Evolutionary conservation across 2,113 vertebrate genomes (phyloP), one percentile per base, ranked within the genome.

Genomic region (Oriolus oriolus): DNA sequence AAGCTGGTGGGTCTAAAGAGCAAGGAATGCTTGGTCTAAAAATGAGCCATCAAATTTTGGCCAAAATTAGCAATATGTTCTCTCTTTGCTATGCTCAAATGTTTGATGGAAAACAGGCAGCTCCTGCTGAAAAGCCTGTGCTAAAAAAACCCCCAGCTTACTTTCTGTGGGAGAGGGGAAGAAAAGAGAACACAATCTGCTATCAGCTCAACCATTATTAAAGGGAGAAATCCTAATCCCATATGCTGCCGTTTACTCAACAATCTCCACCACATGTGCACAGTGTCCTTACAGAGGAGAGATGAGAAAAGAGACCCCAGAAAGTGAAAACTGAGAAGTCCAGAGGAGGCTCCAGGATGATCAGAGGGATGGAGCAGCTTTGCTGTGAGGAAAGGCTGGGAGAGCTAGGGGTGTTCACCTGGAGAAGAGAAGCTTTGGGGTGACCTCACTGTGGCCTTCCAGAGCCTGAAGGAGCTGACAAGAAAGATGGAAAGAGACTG

Each of bases 61-160:
- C 44, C 91, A 17, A 31, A 94, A 91, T 92, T 93, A 91, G 91
- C 73, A 87, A 18, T 54, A 47, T 78, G 73, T 81, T 92, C 87
- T 70, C 84, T 31, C 76, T 81, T 80, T 75, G 59, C 63, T 23
- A 31, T 0, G 0, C 33, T 81, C 52, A 22, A 84, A 68, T 16
- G 22, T 80, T 70, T 92, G 68, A 78, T 56, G 1, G 10, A 78
- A 92, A 86, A 15, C 80, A 90, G 90, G 54, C 76, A 89, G 89
- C 22, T 93, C 71, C 68, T 83, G 80, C 24, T 80, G 88, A 61
- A 86, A 59, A 77, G 30, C 39, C 35, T 33, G 44, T 30, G 44
- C 80, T 89, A 80, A 92, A 85, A 90, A 75, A 77, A 31, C 0
- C 1, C 47, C 4, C 44, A 84, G 41, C 23, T 71, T 56, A 26